Percentiles rank a stretch among this genome's conserved stretches.
phyloP scores from a whole-genome alignment of 2,113 vertebrate genomes.

The Acinonyx jubatus region DNA sequence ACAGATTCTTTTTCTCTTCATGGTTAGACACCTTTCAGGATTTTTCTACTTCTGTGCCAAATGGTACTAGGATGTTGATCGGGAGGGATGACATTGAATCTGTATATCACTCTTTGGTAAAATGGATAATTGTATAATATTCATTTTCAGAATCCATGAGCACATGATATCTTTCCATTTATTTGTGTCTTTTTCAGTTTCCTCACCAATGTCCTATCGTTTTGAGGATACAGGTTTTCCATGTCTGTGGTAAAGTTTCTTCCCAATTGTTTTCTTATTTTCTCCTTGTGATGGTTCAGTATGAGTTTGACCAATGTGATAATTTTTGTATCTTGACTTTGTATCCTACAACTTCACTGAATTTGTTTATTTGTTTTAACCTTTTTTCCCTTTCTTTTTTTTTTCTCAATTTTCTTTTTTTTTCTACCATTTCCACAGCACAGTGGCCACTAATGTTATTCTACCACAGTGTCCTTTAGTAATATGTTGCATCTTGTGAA shows the following conservation, averaged over 20 bases:
- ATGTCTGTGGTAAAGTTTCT: not conserved
- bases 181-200: not conserved
- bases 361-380: too few relatives aligned
- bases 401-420: too few relatives aligned
- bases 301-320: too few relatives aligned
- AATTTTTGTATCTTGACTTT: too few relatives aligned
- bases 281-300: too few relatives aligned
- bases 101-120: not conserved
- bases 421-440: too few relatives aligned
- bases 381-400: too few relatives aligned
- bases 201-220: not conserved
- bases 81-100: not conserved
- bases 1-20: not conserved
- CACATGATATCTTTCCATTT: not conserved
- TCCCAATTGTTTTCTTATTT: not conserved
- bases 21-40: not conserved
- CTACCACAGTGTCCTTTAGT: too few relatives aligned
- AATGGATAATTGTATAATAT: not conserved
- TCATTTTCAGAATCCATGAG: not conserved
- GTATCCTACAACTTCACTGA: too few relatives aligned
- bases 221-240: not conserved
- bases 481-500: too few relatives aligned
- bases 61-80: not conserved
- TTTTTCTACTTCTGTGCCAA: not conserved
- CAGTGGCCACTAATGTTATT: too few relatives aligned